Conservation (phyloP, 1,140 invertebrate genomes). For the Cyclargus thomasi region DNA sequence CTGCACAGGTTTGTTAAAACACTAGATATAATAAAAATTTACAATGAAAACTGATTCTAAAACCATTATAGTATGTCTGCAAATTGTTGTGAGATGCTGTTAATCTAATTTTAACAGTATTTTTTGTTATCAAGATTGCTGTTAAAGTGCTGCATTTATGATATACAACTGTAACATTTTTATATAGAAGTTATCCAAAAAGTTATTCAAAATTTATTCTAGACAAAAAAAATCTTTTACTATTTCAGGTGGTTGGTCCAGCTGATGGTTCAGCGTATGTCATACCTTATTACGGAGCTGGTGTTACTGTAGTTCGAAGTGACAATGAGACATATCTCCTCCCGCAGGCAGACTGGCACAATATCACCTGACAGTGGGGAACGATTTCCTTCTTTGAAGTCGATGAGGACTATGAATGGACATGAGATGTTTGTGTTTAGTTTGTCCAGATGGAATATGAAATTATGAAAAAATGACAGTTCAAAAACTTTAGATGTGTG, state of each 20-base stretch:
- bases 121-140: too few species aligned
- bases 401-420: constrained; percentile 70
- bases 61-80: too few species aligned
- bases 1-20: constrained; percentile 78
- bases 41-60: too few species aligned
- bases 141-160: too few species aligned
- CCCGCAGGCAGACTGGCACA: constrained; percentile 87
- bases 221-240: too few species aligned
- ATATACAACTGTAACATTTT: too few species aligned
- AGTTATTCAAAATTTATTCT: too few species aligned
- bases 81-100: too few species aligned
- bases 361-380: constrained; percentile 71
- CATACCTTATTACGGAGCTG: constrained; percentile 94
- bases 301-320: constrained; percentile 85
- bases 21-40: too few species aligned
- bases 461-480: background rate
- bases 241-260: constrained; percentile 87
- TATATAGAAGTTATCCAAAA: too few species aligned
- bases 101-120: too few species aligned
- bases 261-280: constrained; percentile 98
- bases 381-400: constrained; percentile 55
- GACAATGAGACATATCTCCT: constrained; percentile 91
- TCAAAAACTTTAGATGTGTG: too few species aligned
- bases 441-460: background rate
- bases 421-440: constrained; percentile 37